Evolutionary conservation across 2,888 invertebrate genomes (phyloP), one percentile per base, ranked within the genome.

Genomic region (Pelosia muscerda): DNA sequence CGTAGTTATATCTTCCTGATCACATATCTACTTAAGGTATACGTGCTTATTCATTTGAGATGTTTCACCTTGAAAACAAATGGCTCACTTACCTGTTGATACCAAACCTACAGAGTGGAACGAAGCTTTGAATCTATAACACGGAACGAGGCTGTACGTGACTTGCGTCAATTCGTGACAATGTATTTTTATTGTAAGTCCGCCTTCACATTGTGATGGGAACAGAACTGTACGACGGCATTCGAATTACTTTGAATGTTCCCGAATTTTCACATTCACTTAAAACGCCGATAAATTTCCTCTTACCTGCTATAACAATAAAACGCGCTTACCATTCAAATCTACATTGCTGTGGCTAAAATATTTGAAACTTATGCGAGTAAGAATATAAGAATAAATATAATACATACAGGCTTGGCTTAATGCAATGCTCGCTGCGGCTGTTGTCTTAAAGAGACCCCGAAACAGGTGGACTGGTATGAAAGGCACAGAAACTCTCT

Each of bases 21-120:
- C 67, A 70, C 58, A 70, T 54, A 69, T 31, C 53, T 42, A 79
- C 78, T 80, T 74, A 72, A 77, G 74, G 76, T 81, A 79, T 82
- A 83, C 82, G 87, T 90, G 84, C 86, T 86, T 78, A 83, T 86
- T 88, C 85, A 80, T 81, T 79, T 84, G 85, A 84, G 88, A 90
- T 91, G 86, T 88, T 90, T 88, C 84, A 83, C 79, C 71, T 75
- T 76, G 82, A 78, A 89, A 91, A 92, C 88, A 91, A 92, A 92
- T 90, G 91, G 87, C 89, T 91, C 91, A 89, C 89, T 92, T 92
- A 92, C 92, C 91, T 92, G 92, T 92, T 92, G 92, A 92, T 90
- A 85, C 85, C 83, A 81, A 77, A 81, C 84, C 80, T 79, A 73
- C 75, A 78, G 80, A 82, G 78, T 63, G 74, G 83, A 85, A 86